Conservation (phyloP, 2,888 invertebrate species). For the Gortyna flavago region DNA sequence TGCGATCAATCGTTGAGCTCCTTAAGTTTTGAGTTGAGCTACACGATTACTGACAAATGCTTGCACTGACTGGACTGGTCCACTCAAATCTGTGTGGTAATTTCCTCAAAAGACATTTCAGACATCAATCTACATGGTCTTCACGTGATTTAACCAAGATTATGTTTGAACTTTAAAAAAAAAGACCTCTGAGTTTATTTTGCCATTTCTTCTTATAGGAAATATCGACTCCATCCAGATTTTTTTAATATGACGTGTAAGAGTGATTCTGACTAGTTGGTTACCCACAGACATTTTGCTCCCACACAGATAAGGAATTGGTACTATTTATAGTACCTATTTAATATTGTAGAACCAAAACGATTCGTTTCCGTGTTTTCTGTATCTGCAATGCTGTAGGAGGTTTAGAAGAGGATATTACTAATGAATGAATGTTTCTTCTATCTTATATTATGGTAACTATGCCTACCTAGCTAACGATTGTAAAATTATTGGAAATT, state of each 20-base stretch:
- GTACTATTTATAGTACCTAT: not conserved
- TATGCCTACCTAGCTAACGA: not conserved
- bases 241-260: not conserved
- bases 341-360: not conserved
- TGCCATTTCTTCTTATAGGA: not conserved
- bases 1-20: not conserved
- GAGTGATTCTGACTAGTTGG: not conserved
- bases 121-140: not conserved
- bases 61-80: not conserved
- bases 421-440: not conserved
- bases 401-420: not conserved
- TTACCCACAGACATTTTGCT: not conserved
- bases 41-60: not conserved
- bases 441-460: not conserved
- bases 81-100: not conserved
- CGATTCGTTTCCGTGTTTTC: not conserved
- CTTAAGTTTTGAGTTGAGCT: not conserved
- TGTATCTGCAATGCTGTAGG: not conserved
- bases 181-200: not conserved
- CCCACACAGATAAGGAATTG: not conserved
- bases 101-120: not conserved
- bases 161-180: not conserved
- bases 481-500: not conserved
- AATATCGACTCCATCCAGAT: not conserved
- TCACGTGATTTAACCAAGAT: too few relatives aligned